Evolutionary conservation across 2,888 invertebrate genomes (phyloP).

Genomic region (Cataglyphis rosenhaueri): DNA sequence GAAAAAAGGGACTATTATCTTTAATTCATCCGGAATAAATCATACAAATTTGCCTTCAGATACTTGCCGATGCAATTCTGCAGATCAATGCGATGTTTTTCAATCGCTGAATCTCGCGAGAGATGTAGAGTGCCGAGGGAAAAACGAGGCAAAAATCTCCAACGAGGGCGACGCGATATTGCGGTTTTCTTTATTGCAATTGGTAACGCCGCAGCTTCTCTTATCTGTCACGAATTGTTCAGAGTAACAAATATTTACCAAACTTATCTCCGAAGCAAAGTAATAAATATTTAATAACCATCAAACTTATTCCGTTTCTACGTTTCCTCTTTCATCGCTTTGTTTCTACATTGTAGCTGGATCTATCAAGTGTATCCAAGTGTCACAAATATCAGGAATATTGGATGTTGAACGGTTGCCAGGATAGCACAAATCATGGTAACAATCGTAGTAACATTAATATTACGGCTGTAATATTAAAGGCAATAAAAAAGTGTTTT

Average conservation of each 20-base stretch:
- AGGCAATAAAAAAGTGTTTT: constrained; percentile 34
- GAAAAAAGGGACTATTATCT: not conserved
- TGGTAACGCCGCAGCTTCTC: constrained; percentile 57
- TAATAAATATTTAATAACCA: constrained; percentile 80
- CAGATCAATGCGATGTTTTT: constrained; percentile 69
- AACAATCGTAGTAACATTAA: constrained; percentile 30
- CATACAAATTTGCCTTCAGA: constrained; percentile 25
- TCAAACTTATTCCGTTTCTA: constrained; percentile 79
- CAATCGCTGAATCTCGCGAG: constrained; percentile 61
- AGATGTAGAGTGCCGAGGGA: constrained; percentile 56
- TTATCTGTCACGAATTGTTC: constrained; percentile 46
- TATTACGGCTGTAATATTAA: constrained; percentile 26
- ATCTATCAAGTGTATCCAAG: constrained; percentile 24
- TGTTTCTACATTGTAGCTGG: constrained; percentile 30
- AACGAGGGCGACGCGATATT: constrained; percentile 70
- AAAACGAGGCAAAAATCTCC: constrained; percentile 39
- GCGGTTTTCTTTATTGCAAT: constrained; percentile 74
- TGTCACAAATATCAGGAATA: constrained; percentile 35
- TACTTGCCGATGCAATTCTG: constrained; percentile 35
- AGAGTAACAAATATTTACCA: constrained; percentile 77
- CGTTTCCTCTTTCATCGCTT: constrained; percentile 47
- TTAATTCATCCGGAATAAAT: not conserved
- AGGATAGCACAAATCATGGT: not conserved
- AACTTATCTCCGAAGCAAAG: constrained; percentile 74
- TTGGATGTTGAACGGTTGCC: constrained; percentile 20